Conservation (phyloP, 2,888 invertebrate species). For the Auanema sp. region DNA sequence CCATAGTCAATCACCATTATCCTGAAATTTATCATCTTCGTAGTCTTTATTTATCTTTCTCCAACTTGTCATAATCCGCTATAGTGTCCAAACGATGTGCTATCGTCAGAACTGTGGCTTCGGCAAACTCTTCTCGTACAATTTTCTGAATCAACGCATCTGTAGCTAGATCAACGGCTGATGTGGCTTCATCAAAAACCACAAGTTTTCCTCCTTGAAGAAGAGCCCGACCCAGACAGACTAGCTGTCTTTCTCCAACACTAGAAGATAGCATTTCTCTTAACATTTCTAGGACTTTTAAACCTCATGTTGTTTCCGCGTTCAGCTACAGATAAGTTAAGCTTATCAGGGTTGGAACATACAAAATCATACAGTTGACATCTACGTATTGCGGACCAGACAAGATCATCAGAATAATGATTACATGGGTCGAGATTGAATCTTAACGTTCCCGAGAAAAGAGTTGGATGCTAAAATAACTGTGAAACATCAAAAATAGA, state of each 20-base stretch:
- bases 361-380: slow-evolving; percentile 86
- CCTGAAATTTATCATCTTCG: slow-evolving; percentile 50
- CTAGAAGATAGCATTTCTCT: slow-evolving; percentile 52
- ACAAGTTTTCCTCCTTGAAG: slow-evolving; percentile 64
- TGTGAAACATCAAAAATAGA: neutral
- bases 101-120: slow-evolving; percentile 70
- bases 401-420: slow-evolving; percentile 76
- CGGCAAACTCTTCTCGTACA: slow-evolving; percentile 77
- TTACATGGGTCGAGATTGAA: slow-evolving; percentile 90
- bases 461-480: slow-evolving; percentile 51
- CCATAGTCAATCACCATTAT: slow-evolving; percentile 67
- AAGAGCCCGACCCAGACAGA: slow-evolving; percentile 68
- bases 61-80: slow-evolving; percentile 77
- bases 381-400: slow-evolving; percentile 85
- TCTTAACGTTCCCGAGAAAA: slow-evolving; percentile 76
- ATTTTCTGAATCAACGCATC: slow-evolving; percentile 69
- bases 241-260: slow-evolving; percentile 68
- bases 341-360: slow-evolving; percentile 73
- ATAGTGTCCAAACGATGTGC: slow-evolving; percentile 91
- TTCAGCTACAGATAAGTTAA: slow-evolving; percentile 82
- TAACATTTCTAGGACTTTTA: slow-evolving; percentile 13
- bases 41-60: neutral
- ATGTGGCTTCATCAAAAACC: slow-evolving; percentile 71
- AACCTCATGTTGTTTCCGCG: slow-evolving; percentile 81
- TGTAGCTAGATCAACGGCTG: slow-evolving; percentile 64